These are phyloP conservation scores for Limnodromus scolopaceus DNA, from an alignment of 2,797 vertebrate species.

Conservation along the genomic window DNA sequence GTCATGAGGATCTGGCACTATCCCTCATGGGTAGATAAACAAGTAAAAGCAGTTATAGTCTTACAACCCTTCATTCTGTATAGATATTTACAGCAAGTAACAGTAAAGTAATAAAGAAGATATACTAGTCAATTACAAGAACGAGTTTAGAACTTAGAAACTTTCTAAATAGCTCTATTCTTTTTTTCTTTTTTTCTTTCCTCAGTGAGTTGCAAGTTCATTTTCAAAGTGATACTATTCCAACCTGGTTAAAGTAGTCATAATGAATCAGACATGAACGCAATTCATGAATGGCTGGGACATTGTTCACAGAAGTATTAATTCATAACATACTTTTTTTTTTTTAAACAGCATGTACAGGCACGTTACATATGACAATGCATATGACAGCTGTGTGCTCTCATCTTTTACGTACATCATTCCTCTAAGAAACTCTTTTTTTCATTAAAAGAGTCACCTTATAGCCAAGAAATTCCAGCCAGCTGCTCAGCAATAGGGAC, in stretches of 20 bases:
- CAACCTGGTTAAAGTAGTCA: background rate
- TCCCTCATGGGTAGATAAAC: background rate
- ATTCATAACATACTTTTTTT: background rate
- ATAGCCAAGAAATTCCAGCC: background rate
- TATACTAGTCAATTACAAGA: background rate
- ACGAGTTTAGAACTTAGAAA: background rate
- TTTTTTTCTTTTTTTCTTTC: background rate
- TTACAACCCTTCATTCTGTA: background rate
- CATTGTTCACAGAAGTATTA: background rate
- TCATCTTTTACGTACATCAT: background rate
- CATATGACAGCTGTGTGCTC: background rate
- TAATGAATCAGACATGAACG: background rate
- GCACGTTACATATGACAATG: fast-evolving
- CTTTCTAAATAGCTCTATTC: background rate
- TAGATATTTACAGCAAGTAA: background rate
- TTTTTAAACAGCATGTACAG: background rate
- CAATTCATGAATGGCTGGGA: background rate
- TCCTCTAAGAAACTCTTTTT: background rate
- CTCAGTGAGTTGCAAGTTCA: background rate
- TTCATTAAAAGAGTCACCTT: background rate
- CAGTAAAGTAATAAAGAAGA: background rate
- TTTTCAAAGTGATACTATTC: background rate
- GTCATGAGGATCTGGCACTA: background rate
- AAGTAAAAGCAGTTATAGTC: background rate
- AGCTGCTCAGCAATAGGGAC: background rate